Conservation (phyloP, 2,113 vertebrate species). For the Heterotilapia buettikoferi region DNA sequence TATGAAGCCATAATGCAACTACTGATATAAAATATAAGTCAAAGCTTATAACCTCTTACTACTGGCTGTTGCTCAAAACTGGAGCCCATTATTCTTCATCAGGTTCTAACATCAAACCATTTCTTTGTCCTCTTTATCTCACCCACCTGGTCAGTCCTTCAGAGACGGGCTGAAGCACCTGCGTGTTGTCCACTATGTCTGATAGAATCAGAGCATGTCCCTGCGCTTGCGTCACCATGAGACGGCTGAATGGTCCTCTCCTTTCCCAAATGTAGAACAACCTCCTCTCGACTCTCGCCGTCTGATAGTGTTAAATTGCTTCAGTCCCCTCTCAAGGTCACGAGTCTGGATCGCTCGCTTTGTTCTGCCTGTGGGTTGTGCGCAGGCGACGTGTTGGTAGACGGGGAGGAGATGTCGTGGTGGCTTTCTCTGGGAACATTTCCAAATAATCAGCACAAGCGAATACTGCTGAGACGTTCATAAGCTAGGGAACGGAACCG, state of each 20-base stretch:
- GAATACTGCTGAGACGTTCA: neutral
- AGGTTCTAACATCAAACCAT: neutral
- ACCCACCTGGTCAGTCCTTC: neutral
- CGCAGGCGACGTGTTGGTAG: neutral
- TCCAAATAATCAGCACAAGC: neutral
- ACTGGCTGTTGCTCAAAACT: neutral
- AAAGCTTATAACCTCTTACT: neutral
- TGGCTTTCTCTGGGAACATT: neutral
- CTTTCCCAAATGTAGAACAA: constrained; percentile 34
- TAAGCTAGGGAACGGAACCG: neutral
- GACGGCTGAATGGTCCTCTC: neutral
- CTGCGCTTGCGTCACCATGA: constrained; percentile 8
- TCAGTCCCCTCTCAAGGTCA: constrained; percentile 41
- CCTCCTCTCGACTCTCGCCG: constrained; percentile 19
- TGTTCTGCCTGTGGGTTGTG: neutral
- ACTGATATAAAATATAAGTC: neutral
- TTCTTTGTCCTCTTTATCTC: neutral
- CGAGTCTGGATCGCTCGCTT: neutral
- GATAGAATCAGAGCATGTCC: constrained; percentile 40
- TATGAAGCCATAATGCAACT: neutral
- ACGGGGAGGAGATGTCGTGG: neutral
- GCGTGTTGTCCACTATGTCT: neutral
- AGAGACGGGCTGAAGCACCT: neutral
- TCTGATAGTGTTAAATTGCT: constrained; percentile 47
- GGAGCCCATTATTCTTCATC: neutral